Conservation (phyloP, 2,888 invertebrate genomes). For the Patella pellucida region DNA sequence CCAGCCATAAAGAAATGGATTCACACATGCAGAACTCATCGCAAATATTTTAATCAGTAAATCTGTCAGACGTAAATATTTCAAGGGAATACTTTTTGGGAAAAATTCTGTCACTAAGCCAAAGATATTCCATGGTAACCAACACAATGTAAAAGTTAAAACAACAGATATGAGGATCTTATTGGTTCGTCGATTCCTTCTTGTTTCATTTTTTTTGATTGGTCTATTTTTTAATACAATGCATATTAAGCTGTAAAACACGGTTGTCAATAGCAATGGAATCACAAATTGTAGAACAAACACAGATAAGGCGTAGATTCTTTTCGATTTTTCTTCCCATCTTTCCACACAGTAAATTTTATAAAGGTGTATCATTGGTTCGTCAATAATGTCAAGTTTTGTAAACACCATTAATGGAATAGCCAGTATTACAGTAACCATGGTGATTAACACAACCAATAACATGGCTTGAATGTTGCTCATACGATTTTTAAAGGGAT, state of each 20-base stretch:
- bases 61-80: constrained; percentile 63
- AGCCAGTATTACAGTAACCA: constrained; percentile 57
- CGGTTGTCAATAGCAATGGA: constrained; percentile 59
- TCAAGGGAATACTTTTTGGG: constrained; percentile 45
- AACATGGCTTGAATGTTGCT: constrained; percentile 51
- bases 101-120: constrained; percentile 60
- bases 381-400: constrained; percentile 44
- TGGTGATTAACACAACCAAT: constrained; percentile 48
- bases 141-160: constrained; percentile 65
- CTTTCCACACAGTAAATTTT: constrained; percentile 61
- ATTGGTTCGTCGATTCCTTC: constrained; percentile 57
- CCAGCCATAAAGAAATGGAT: constrained; percentile 70
- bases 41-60: constrained; percentile 65
- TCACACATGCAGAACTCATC: constrained; percentile 69
- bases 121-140: constrained; percentile 68
- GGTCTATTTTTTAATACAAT: constrained; percentile 57
- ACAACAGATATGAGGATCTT: constrained; percentile 67
- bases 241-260: constrained; percentile 63
- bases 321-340: constrained; percentile 52
- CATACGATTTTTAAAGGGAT: constrained; percentile 63
- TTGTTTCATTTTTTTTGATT: constrained; percentile 53
- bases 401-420: constrained; percentile 65
- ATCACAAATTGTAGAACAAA: constrained; percentile 63
- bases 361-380: constrained; percentile 48
- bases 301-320: constrained; percentile 57